phyloP scores from a whole-genome alignment of 2,888 invertebrate genomes.

The Acrobasis repandana region DNA sequence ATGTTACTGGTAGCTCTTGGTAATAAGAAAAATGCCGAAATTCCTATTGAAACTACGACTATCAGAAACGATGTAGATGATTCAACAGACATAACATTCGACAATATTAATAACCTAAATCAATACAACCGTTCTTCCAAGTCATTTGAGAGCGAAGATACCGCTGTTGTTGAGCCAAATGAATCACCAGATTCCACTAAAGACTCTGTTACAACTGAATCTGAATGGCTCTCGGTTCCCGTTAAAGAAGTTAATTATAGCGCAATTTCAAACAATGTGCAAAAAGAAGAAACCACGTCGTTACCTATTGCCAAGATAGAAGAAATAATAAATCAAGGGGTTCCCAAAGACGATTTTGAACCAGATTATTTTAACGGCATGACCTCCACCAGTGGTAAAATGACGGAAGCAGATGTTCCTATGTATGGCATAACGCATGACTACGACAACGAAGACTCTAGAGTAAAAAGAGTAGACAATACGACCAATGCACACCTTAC shows the following conservation, averaged over 20 bases:
- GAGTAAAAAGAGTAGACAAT: conserved; percentile 62
- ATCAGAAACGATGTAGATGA: conserved; percentile 44
- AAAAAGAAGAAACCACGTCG: conserved; percentile 57
- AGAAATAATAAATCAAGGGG: conserved; percentile 52
- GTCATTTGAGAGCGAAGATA: conserved; percentile 50
- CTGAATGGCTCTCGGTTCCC: conserved; percentile 68
- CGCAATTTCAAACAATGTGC: conserved; percentile 55
- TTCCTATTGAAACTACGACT: conserved; percentile 36
- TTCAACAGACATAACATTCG: conserved; percentile 61
- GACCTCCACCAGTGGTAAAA: conserved; percentile 50
- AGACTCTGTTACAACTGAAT: conserved; percentile 48
- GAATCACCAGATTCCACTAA: conserved; percentile 34
- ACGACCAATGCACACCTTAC: conserved; percentile 30
- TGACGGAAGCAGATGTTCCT: conserved; percentile 54
- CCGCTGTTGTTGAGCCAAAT: conserved; percentile 37
- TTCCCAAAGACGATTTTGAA: conserved; percentile 65
- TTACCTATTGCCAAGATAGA: conserved; percentile 50
- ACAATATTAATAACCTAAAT: conserved; percentile 52
- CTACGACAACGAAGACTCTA: conserved; percentile 64
- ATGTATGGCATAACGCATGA: conserved; percentile 63
- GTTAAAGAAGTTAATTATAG: conserved; percentile 63
- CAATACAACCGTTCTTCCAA: conserved; percentile 67
- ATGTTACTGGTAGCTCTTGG: conserved; percentile 47
- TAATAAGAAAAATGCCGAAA: conserved; percentile 36
- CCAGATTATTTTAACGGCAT: conserved; percentile 69